Conservation (phyloP, 2,888 invertebrate species). For the Lasioglossum villosulum region DNA sequence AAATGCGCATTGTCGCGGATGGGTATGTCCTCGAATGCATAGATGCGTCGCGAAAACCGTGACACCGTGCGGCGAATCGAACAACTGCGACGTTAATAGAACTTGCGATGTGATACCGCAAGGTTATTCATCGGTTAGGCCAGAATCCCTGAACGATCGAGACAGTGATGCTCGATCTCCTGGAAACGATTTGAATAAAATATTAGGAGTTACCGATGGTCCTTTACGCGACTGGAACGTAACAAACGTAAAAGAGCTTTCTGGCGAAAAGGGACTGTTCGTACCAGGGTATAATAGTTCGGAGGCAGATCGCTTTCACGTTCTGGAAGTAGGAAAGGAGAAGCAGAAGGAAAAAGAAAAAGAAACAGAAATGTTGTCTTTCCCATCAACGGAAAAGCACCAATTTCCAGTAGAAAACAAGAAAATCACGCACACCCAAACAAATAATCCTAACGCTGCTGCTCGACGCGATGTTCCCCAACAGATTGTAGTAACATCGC, state of each 20-base stretch:
- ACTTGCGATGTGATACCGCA: slow-evolving; percentile 64
- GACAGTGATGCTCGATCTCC: not conserved
- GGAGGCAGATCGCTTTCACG: not conserved
- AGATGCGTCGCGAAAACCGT: slow-evolving; percentile 66
- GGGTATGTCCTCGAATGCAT: slow-evolving; percentile 77
- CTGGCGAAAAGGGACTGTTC: slow-evolving; percentile 1
- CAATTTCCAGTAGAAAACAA: not conserved
- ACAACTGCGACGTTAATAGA: slow-evolving; percentile 69
- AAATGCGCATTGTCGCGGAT: slow-evolving; percentile 75
- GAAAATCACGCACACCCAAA: not conserved
- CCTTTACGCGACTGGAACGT: not conserved
- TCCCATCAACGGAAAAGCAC: not conserved
- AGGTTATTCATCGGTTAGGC: slow-evolving; percentile 7
- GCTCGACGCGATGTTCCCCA: not conserved
- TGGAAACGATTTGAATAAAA: not conserved
- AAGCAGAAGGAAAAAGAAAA: not conserved
- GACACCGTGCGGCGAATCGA: slow-evolving; percentile 65
- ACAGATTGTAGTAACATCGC: not conserved
- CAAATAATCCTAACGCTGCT: not conserved
- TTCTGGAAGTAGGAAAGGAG: not conserved
- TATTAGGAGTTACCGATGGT: not conserved
- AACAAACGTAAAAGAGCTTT: slow-evolving; percentile 7
- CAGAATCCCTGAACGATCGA: slow-evolving; percentile 11
- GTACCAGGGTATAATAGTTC: not conserved
- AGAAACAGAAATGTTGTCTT: not conserved